phyloP scores from a whole-genome alignment of 2,797 vertebrate species.

The Notamacropus eugenii region DNA sequence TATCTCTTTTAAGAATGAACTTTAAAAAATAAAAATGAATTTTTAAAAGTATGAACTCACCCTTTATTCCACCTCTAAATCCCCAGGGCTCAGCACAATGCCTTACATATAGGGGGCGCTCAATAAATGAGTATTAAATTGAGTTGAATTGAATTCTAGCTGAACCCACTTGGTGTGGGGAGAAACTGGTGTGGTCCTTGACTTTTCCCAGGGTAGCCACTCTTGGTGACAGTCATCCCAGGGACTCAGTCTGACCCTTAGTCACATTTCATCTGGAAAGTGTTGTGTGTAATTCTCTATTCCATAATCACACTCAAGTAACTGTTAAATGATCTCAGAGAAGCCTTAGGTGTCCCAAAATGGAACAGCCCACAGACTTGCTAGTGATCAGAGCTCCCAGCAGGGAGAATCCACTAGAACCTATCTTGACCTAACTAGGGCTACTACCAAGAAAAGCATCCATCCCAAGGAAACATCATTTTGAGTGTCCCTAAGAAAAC shows the following conservation, averaged over 20 bases:
- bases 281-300: not conserved
- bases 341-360: not conserved
- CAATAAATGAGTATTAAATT: not conserved
- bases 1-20: not conserved
- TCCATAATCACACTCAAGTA: slow-evolving; percentile 14
- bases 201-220: not conserved
- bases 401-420: slow-evolving; percentile 1
- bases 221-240: not conserved
- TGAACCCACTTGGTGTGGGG: slow-evolving; percentile 19
- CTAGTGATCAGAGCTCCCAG: not conserved
- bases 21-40: not conserved
- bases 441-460: not conserved
- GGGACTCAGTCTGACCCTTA: not conserved
- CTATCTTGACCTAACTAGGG: not conserved
- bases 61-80: not conserved
- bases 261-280: slow-evolving; percentile 35
- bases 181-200: not conserved
- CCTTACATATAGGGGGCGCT: not conserved
- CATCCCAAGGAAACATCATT: not conserved
- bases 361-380: not conserved
- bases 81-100: not conserved
- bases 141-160: not conserved
- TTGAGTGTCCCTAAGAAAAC: not conserved
- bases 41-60: not conserved
- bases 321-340: slow-evolving; percentile 18